Evolutionary conservation across 2,888 invertebrate species (phyloP).

Genomic region (Baronia brevicornis): DNA sequence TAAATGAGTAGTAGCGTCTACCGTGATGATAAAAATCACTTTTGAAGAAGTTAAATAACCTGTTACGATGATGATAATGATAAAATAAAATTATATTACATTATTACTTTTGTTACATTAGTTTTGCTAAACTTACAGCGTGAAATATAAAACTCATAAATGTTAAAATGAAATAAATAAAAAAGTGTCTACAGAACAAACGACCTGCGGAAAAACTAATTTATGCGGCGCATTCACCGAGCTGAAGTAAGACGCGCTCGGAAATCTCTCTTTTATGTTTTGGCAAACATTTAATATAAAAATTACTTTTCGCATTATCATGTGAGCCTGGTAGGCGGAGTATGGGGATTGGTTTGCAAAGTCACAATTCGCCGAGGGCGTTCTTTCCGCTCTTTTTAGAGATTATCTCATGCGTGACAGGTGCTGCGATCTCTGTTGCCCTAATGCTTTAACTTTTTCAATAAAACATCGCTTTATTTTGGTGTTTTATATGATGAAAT

Average conservation of each 20-base stretch:
- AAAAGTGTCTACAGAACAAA: constrained; percentile 55
- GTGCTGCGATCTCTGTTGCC: constrained; percentile 40
- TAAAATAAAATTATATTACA: no score
- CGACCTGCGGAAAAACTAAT: constrained; percentile 71
- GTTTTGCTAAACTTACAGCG: constrained; percentile 23
- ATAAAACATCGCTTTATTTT: background rate
- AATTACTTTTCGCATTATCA: constrained; percentile 70
- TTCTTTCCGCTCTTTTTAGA: constrained; percentile 41
- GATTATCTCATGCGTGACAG: constrained; percentile 71
- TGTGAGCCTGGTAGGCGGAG: constrained; percentile 51
- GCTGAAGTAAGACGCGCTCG: constrained; percentile 44
- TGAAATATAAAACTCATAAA: constrained; percentile 56
- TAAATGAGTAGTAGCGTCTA: no score
- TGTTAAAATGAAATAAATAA: constrained; percentile 56
- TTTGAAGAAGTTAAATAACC: no score
- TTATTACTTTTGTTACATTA: constrained; percentile 22
- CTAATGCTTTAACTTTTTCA: constrained; percentile 23
- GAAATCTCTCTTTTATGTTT: constrained; percentile 67
- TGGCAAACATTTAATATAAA: constrained; percentile 68
- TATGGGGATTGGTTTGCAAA: constrained; percentile 39
- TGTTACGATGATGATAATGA: no score
- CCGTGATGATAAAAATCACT: no score
- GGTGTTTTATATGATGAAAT: no score
- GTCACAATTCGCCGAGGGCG: constrained; percentile 44
- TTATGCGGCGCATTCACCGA: constrained; percentile 60